These are phyloP conservation scores for Pygocentrus nattereri DNA, from an alignment of 2,797 vertebrate species.

Conservation along the genomic window DNA sequence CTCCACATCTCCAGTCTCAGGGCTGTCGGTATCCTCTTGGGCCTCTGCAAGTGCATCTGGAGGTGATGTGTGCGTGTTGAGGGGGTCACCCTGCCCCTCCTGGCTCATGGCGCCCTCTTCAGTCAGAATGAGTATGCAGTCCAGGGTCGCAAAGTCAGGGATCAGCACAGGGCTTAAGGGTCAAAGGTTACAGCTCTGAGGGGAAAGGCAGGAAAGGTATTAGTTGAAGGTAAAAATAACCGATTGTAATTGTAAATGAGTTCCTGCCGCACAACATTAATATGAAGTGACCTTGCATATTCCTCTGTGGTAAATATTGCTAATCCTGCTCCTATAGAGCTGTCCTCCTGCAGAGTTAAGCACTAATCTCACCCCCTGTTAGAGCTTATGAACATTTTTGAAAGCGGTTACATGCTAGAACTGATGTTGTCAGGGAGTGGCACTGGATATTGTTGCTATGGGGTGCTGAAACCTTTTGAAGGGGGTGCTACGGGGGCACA, in stretches of 20 bases:
- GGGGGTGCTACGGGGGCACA: no score
- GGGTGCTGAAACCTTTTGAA: no score
- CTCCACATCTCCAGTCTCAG: slow-evolving; percentile 53
- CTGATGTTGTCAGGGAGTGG: background rate
- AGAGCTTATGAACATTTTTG: background rate
- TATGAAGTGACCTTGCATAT: background rate
- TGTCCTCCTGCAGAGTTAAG: background rate
- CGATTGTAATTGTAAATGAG: background rate
- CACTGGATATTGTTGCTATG: no score
- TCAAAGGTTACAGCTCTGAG: slow-evolving; percentile 47
- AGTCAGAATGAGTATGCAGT: slow-evolving; percentile 53
- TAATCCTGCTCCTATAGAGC: background rate
- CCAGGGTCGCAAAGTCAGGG: slow-evolving; percentile 40
- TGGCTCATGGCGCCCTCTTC: slow-evolving; percentile 80
- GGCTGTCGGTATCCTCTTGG: slow-evolving; percentile 10
- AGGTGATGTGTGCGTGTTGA: slow-evolving; percentile 69
- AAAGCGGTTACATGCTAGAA: background rate
- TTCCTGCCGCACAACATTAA: background rate
- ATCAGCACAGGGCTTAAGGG: slow-evolving; percentile 1
- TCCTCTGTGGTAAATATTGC: background rate
- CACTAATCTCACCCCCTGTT: background rate
- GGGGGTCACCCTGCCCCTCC: slow-evolving; percentile 80
- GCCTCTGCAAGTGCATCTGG: slow-evolving; percentile 66
- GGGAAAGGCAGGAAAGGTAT: background rate
- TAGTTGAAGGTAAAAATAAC: slow-evolving; percentile 13